Conservation (phyloP, 2,797 vertebrate genomes). For the Megaceryle alcyon region DNA sequence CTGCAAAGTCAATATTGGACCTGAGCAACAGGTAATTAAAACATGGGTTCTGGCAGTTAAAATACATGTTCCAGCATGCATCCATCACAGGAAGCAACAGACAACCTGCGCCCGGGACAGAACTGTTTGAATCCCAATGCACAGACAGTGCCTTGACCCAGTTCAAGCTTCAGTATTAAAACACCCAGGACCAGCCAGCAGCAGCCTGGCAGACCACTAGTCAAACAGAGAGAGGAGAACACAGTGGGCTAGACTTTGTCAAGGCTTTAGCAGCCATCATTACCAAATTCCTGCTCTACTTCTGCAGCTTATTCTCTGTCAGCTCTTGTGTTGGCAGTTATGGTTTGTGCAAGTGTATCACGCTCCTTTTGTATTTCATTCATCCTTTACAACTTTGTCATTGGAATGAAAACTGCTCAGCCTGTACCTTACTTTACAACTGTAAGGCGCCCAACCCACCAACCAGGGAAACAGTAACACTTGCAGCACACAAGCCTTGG, state of each 20-base stretch:
- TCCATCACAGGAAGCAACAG: background rate
- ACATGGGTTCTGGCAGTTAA: background rate
- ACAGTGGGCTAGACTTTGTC: background rate
- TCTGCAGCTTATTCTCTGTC: background rate
- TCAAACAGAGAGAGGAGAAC: background rate
- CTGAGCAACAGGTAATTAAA: background rate
- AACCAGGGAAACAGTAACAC: background rate
- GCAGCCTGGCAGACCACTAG: background rate
- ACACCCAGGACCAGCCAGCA: background rate
- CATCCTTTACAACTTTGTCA: background rate
- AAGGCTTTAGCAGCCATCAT: background rate
- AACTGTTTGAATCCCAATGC: background rate
- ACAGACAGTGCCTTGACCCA: background rate
- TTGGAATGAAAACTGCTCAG: background rate
- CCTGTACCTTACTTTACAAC: background rate
- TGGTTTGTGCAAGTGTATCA: background rate
- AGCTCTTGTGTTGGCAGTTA: fast-evolving
- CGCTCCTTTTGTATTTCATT: background rate
- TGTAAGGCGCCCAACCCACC: background rate
- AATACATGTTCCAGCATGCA: background rate
- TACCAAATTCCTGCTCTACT: background rate
- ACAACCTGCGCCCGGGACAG: background rate
- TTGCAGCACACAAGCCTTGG: background rate
- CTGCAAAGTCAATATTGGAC: background rate
- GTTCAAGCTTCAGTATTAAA: background rate